Evolutionary conservation across 2,797 vertebrate genomes (phyloP), one percentile per base, ranked within the genome.

Genomic region (Sebastes glaucus): DNA sequence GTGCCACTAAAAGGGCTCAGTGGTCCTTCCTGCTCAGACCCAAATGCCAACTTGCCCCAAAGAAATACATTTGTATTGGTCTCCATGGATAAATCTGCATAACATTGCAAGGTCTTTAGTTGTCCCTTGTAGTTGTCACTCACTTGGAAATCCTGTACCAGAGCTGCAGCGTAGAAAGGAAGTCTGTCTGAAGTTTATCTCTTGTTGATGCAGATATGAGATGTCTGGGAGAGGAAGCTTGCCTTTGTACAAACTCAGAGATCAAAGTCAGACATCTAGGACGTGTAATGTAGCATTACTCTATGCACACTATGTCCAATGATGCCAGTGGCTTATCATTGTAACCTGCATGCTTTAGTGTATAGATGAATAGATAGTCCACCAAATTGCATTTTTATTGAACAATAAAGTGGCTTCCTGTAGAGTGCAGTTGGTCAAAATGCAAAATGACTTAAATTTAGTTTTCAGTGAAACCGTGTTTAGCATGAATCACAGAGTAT

Each of bases 111-210:
- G 22, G 25, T 68, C 70, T 72, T 7, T 46, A 46, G 42, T 46
- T 46, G 63, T 49, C 46, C 4, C 18, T 2, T 78, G 71, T 55
- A 27, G 14, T 62, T 71, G 70, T 20, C 38, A 62, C 49, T 42
- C 61, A 52, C 28, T 62, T 67, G 70, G 67, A 53, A 77, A 69
- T 62, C 30, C 13, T 76, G 67, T 4, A 38, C 9, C 35, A 49
- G 52, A 5, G 30, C 69, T 77, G 68, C 33, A 60, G 18, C 18
- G 73, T 38, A 38, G 65, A 82, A 32, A 76, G 77, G 79, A 83
- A 76, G 78, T 71, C 22, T 57, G 70, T 88, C 78, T 82, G 76
- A 80, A 63, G 71, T 67, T 86, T 75, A 65, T 84, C 68, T 85
- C 57, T 63, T 35, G 28, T 35, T 42, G 73, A 59, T 64, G 68